These are phyloP conservation scores for Podotricha telesiphe DNA, from an alignment of 2,888 invertebrate species.

Conservation along the genomic window DNA sequence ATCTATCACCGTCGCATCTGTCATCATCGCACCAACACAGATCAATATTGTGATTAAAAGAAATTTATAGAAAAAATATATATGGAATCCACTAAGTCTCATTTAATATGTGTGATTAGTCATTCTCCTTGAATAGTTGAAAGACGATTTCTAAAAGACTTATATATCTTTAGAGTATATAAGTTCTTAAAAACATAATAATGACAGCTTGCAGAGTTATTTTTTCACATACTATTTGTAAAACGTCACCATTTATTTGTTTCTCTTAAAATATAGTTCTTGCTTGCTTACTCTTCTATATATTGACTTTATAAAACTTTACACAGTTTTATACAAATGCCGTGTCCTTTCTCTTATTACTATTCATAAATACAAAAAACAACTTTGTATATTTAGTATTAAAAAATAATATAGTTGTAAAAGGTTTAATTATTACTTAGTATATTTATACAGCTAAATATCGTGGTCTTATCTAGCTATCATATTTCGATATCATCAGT, in stretches of 20 bases:
- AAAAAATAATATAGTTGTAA: background rate
- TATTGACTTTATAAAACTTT: background rate
- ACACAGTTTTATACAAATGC: background rate
- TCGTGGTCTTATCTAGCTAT: conserved; percentile 11
- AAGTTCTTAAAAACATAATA: background rate
- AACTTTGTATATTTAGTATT: background rate
- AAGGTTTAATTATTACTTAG: background rate
- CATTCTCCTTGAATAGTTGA: conserved; percentile 15
- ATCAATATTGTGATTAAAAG: background rate
- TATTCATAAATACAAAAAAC: background rate
- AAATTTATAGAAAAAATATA: background rate
- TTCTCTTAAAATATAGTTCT: background rate
- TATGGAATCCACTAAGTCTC: background rate
- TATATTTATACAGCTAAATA: background rate
- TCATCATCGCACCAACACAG: no score
- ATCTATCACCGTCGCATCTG: background rate
- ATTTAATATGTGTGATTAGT: conserved; percentile 15
- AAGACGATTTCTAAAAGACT: conserved; percentile 9
- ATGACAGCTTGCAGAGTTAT: background rate
- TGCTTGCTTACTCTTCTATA: background rate
- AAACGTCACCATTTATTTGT: background rate
- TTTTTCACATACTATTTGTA: background rate
- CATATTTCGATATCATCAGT: conserved; percentile 32
- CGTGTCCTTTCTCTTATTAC: background rate
- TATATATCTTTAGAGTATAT: background rate